Percentiles rank a stretch among this genome's conserved stretches.
Evolutionary conservation across 2,888 invertebrate species (phyloP).

Genomic region (Nemapogon koenigi): DNA sequence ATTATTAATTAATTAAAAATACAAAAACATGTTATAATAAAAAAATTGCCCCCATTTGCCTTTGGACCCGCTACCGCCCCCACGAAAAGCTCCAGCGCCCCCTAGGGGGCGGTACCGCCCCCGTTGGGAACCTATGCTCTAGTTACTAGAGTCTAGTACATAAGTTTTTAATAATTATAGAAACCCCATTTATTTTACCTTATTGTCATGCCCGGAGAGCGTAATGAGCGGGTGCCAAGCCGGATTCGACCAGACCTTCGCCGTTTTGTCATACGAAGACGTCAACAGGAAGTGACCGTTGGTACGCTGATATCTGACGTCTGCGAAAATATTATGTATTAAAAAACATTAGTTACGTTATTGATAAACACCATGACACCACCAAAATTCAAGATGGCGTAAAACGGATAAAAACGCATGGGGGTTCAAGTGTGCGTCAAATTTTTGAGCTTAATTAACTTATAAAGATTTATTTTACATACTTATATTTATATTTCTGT

Average conservation of each 20-base stretch:
- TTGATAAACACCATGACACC: neutral
- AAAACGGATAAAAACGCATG: too few relatives aligned
- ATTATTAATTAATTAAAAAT: too few relatives aligned
- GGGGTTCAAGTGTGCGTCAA: too few relatives aligned
- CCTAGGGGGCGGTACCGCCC: too few relatives aligned
- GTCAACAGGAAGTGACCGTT: slow-evolving; percentile 90
- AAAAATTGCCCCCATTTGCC: neutral
- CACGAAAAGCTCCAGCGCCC: too few relatives aligned
- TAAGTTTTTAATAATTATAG: too few relatives aligned
- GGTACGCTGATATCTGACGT: slow-evolving; percentile 87
- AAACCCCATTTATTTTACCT: slow-evolving; percentile 62
- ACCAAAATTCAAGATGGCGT: too few relatives aligned
- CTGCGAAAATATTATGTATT: slow-evolving; percentile 53
- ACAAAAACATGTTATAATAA: neutral
- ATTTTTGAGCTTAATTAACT: too few relatives aligned
- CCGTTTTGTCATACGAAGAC: slow-evolving; percentile 90
- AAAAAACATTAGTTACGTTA: neutral
- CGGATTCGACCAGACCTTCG: slow-evolving; percentile 95
- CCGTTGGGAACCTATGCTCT: too few relatives aligned
- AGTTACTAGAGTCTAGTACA: too few relatives aligned
- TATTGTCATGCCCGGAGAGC: slow-evolving; percentile 93
- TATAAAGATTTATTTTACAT: too few relatives aligned
- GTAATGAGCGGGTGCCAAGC: slow-evolving; percentile 98
- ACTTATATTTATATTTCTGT: too few relatives aligned
- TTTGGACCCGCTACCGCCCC: neutral